A percentile compares a stretch with the other conserved stretches of the same genome.
Conservation (phyloP, 2,797 vertebrate species). For the Platyrinchus mystaceus region DNA sequence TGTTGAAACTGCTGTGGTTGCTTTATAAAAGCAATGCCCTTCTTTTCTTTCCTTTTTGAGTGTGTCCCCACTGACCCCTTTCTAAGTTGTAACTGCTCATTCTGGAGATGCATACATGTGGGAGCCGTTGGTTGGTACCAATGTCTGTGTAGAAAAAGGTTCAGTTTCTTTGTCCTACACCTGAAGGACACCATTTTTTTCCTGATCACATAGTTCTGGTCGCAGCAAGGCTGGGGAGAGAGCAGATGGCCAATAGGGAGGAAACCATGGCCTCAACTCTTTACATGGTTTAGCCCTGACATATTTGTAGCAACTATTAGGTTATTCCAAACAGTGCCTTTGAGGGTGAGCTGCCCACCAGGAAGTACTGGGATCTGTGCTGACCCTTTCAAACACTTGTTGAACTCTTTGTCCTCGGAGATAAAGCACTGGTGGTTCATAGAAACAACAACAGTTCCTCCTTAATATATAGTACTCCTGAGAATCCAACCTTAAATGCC, state of each 20-base stretch:
- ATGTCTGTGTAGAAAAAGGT: not conserved
- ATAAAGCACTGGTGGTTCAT: not conserved
- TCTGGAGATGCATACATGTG: rapidly evolving
- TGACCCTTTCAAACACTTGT: not conserved
- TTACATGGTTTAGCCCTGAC: not conserved
- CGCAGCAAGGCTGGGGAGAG: not conserved
- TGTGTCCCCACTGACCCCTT: not conserved
- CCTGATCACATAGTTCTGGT: not conserved
- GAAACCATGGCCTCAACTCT: not conserved
- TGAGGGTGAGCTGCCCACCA: not conserved
- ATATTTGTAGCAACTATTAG: not conserved
- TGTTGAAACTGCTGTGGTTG: not conserved
- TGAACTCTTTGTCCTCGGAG: not conserved
- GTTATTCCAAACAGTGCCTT: not conserved
- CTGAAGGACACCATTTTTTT: not conserved
- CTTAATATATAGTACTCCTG: not conserved
- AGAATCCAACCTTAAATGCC: not conserved
- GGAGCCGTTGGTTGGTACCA: not conserved
- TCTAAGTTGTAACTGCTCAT: not conserved
- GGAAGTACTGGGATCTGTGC: not conserved
- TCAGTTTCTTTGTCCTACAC: not conserved
- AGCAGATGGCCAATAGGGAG: not conserved
- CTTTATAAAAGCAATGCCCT: not conserved
- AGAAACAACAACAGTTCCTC: not conserved
- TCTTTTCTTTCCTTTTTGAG: not conserved